phyloP scores from a whole-genome alignment of 2,888 invertebrate species.

The Branchipolynoe longqiensis region DNA sequence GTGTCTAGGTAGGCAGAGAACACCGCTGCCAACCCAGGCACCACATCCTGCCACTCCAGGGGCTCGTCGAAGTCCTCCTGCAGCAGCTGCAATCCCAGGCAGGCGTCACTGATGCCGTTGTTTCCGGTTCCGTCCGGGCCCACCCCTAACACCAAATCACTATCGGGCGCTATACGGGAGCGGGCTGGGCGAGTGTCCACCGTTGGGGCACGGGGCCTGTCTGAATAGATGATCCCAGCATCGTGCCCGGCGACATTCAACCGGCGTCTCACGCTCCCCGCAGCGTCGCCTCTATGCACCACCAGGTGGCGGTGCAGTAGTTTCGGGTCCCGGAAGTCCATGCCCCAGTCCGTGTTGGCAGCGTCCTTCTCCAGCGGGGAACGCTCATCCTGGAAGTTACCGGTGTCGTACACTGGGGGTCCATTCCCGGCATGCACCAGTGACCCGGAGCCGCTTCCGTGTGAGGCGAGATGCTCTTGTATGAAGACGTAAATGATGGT shows the following conservation, averaged over 20 bases:
- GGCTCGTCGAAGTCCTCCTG: slow-evolving; percentile 30
- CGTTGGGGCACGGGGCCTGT: too few relatives aligned
- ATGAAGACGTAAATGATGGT: slow-evolving; percentile 21
- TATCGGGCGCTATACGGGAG: too few relatives aligned
- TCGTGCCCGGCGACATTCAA: not conserved
- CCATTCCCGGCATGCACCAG: not conserved
- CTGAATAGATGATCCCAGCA: too few relatives aligned
- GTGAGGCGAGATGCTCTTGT: not conserved
- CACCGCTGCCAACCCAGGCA: not conserved
- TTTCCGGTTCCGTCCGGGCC: not conserved
- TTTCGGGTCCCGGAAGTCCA: not conserved
- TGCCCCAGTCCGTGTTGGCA: slow-evolving; percentile 13
- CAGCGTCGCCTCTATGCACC: not conserved
- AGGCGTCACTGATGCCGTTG: too few relatives aligned
- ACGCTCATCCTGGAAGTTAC: slow-evolving; percentile 19
- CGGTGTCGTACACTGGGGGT: not conserved
- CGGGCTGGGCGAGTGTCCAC: not conserved
- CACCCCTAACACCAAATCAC: too few relatives aligned
- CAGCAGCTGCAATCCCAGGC: not conserved
- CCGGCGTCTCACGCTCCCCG: not conserved
- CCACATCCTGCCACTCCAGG: slow-evolving; percentile 20
- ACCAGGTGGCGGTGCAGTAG: not conserved
- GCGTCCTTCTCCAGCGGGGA: slow-evolving; percentile 26
- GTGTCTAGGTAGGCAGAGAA: slow-evolving; percentile 35
- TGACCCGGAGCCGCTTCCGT: not conserved